A percentile compares a stretch with the other conserved stretches of the same genome.
Conservation (phyloP, 2,888 invertebrate species). For the Electrophaes corylata region DNA sequence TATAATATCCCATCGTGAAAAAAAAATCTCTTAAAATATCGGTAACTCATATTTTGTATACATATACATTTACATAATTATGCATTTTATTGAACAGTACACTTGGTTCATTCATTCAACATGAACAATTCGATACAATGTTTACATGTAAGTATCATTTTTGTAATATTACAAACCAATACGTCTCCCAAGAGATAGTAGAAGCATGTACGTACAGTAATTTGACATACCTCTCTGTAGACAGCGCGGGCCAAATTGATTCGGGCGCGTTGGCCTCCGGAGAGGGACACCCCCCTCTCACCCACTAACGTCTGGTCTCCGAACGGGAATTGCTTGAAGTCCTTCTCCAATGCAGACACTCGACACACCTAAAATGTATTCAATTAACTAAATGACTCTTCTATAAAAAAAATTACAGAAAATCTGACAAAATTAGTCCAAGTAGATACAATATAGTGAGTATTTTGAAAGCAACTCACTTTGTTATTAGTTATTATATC, state of each 20-base stretch:
- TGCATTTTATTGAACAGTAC: no score
- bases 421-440: no score
- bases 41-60: no score
- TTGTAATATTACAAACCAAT: constrained; percentile 15
- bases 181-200: constrained; percentile 26
- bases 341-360: constrained; percentile 81
- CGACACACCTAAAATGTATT: constrained; percentile 62
- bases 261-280: constrained; percentile 90
- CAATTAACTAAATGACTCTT: constrained; percentile 1
- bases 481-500: no score
- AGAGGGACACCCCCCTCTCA: constrained; percentile 88
- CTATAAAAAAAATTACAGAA: no score
- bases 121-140: no score
- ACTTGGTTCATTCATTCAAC: no score
- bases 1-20: no score
- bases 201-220: constrained; percentile 17
- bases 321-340: constrained; percentile 85
- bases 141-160: not conserved
- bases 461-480: no score
- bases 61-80: no score
- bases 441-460: no score
- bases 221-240: constrained; percentile 70
- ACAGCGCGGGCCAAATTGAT: constrained; percentile 86
- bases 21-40: no score
- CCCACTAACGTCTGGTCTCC: constrained; percentile 89